Percentiles rank a stretch among this genome's conserved stretches.
Evolutionary conservation across 2,797 vertebrate genomes (phyloP).

Genomic region (Labeo calbasu): DNA sequence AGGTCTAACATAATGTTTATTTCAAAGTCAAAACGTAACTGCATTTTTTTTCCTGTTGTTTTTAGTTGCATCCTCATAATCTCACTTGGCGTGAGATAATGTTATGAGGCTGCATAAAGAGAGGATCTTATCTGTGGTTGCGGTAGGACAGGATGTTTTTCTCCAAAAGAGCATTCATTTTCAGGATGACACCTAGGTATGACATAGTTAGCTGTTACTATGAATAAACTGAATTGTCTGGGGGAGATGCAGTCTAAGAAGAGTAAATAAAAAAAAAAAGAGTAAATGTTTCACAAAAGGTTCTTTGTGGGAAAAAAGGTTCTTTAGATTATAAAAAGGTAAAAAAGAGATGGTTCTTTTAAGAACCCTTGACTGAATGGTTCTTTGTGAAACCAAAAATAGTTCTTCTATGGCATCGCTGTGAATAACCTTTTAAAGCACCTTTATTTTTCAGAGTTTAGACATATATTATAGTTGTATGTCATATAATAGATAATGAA

Average conservation of each 20-base stretch:
- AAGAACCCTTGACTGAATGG: too few species aligned
- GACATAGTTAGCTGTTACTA: constrained; percentile 67
- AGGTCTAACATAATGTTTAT: neutral
- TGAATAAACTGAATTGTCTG: constrained; percentile 62
- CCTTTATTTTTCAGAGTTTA: too few species aligned
- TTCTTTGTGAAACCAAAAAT: too few species aligned
- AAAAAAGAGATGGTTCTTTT: too few species aligned
- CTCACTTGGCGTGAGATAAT: neutral
- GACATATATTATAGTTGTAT: too few species aligned
- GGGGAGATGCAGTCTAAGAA: neutral
- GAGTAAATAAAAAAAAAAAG: neutral
- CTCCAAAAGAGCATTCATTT: constrained; percentile 54
- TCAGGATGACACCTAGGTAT: constrained; percentile 56
- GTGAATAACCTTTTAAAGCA: too few species aligned
- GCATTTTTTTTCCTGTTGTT: neutral
- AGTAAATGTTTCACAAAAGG: neutral
- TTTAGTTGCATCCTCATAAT: neutral
- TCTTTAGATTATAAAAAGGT: too few species aligned
- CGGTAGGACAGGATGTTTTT: constrained; percentile 74
- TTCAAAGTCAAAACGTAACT: neutral
- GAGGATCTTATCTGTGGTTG: constrained; percentile 54
- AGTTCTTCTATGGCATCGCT: too few species aligned
- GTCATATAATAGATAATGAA: too few species aligned
- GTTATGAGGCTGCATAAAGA: constrained; percentile 33
- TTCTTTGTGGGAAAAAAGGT: too few species aligned